Base-by-base conservation (phyloP, 1,140 invertebrate species). In the Nomia melanderi region DNA sequence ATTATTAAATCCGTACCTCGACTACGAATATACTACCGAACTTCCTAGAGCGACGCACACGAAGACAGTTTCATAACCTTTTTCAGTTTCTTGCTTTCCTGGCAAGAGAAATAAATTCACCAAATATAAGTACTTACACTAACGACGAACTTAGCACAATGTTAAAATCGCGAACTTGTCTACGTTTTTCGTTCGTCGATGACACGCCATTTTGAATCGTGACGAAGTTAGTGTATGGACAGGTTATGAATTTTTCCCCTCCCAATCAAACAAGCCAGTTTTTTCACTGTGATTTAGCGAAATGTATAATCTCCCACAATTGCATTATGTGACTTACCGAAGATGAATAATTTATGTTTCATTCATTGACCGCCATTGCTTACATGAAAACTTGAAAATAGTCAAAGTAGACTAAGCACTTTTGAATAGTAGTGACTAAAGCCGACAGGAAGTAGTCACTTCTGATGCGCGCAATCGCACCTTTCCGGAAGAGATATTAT, bases 1-100 rank as follows among this genome's bases (percentile, higher is more conserved):
- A 93, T 93, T 73, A 79, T 80, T 78, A 76, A 73, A 75, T 75
- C 31, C 73, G 67, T 29, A 71, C 57, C 56, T 78, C 36, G 25
- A 53, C 44, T 59, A 69, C 27, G 29, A 64, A 69, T 57, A 73
- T 41, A 17, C 50, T 65, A 75, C 50, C 31, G 4, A 36, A 75
- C 33, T 79, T 63, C 39, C 67, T 78, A 72, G 7, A 20, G 29
- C 12, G 47, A 17, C n/a, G 47, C 47, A 23, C 71, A 17, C 76
- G 63, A 23, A 12, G 56, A 41, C 25, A 64, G 23, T 66, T 33
- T 69, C 76, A 85, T 85, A 85, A 79, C 62, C 59, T 44, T 17
- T 39, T 57, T 17, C 33, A 1, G 27, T 39, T 72, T 72, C 44
- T 64, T 36, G 14, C 3, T 31, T 11, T 65, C 25, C 29, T 71